phyloP scores from a whole-genome alignment of 2,797 vertebrate genomes.

The Phoebastria nigripes region DNA sequence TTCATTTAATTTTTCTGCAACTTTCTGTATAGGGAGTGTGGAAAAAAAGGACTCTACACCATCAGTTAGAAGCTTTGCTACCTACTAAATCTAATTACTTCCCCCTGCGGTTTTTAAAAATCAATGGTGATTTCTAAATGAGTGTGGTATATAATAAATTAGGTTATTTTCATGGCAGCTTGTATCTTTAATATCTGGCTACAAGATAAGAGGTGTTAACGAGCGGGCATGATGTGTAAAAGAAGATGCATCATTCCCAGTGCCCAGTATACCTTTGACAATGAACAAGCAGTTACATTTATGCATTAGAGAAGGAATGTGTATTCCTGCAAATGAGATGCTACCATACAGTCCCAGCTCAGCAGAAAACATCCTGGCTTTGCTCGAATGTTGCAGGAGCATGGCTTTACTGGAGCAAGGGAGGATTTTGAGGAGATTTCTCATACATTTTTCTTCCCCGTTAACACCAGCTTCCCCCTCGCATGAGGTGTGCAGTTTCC shows the following conservation, averaged over 20 bases:
- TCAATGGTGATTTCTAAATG: neutral
- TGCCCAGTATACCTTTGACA: neutral
- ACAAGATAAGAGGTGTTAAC: neutral
- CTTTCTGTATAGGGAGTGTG: neutral
- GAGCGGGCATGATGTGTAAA: neutral
- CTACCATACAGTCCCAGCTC: neutral
- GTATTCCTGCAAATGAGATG: neutral
- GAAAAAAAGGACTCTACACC: neutral
- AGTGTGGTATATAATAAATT: neutral
- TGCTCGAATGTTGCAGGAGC: neutral
- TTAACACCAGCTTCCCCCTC: neutral
- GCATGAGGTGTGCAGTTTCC: neutral
- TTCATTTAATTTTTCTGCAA: neutral
- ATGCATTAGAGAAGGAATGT: neutral
- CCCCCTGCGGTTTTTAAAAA: neutral
- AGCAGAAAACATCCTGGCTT: neutral
- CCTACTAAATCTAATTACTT: conserved; percentile 10
- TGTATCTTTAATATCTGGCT: neutral
- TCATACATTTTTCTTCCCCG: neutral
- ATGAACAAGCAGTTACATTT: neutral
- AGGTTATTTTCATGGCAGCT: neutral
- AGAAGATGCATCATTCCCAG: neutral
- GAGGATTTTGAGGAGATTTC: neutral
- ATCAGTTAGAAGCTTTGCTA: neutral
- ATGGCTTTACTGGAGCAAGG: neutral